Percentiles rank a stretch among this genome's conserved stretches.
Evolutionary conservation across 2,113 vertebrate genomes (phyloP).

Genomic region (Ursus arctos): DNA sequence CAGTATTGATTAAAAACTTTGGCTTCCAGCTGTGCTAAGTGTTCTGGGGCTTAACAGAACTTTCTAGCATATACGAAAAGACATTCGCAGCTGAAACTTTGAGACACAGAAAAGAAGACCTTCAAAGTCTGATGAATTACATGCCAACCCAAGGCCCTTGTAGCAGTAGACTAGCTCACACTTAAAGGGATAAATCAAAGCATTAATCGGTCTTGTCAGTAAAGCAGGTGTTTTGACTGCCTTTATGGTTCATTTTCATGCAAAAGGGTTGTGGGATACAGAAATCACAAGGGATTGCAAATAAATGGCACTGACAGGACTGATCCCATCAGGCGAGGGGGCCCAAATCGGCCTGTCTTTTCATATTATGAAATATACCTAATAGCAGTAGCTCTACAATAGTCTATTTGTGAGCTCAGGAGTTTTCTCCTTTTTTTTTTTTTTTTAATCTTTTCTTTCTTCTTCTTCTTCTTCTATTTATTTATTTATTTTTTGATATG

Average conservation of each 20-base stretch:
- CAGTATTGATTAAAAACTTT: constrained; percentile 57
- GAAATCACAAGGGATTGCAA: constrained; percentile 90
- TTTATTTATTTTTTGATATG: constrained; percentile 75
- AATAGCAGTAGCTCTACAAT: constrained; percentile 83
- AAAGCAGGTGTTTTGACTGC: constrained; percentile 91
- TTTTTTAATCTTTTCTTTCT: constrained; percentile 7
- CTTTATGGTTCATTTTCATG: constrained; percentile 90
- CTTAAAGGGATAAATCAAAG: constrained; percentile 88
- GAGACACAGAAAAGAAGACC: constrained; percentile 80
- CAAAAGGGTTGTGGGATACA: constrained; percentile 86
- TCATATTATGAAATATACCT: constrained; percentile 90
- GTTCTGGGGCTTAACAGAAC: constrained; percentile 58
- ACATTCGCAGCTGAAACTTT: constrained; percentile 78
- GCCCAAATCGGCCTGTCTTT: constrained; percentile 89
- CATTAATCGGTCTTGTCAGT: constrained; percentile 89
- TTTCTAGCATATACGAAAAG: constrained; percentile 85
- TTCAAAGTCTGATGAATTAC: constrained; percentile 87
- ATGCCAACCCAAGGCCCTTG: constrained; percentile 77
- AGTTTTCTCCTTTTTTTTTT: constrained; percentile 56
- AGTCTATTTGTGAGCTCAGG: constrained; percentile 76
- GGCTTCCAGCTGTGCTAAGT: constrained; percentile 80
- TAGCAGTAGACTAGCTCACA: constrained; percentile 80
- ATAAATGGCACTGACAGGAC: constrained; percentile 89
- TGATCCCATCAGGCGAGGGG: constrained; percentile 87
- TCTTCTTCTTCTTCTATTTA: background rate